Conservation (phyloP, 1,140 invertebrate species). For the Aphidius ervi region DNA sequence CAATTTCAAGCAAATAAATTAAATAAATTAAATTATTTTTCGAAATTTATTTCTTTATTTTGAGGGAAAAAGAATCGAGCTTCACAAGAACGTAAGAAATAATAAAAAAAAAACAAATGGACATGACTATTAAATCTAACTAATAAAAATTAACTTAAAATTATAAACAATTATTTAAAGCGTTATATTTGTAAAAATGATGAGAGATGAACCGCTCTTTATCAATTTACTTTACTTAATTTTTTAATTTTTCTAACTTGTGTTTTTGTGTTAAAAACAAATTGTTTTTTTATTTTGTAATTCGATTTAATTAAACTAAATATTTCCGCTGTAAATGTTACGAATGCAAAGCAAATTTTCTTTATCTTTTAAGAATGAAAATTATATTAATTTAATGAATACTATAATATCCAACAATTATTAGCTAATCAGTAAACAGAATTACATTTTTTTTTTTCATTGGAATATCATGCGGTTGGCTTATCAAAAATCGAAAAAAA, state of each 20-base stretch:
- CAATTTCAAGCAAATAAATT: too few relatives aligned
- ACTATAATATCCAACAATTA: neutral
- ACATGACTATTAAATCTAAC: neutral
- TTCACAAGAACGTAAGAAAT: neutral
- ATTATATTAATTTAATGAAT: too few relatives aligned
- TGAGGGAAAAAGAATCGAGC: neutral
- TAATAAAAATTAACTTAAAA: constrained; percentile 7
- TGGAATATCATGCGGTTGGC: neutral
- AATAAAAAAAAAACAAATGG: too few relatives aligned
- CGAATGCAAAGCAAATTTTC: too few relatives aligned
- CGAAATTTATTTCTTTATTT: neutral
- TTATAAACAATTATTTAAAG: constrained; percentile 8
- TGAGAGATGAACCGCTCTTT: constrained; percentile 21
- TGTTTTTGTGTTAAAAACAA: constrained; percentile 6
- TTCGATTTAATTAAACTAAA: neutral
- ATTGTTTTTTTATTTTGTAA: neutral
- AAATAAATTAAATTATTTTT: too few relatives aligned
- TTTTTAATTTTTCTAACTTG: neutral
- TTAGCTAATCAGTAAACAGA: too few relatives aligned
- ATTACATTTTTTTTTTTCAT: too few relatives aligned
- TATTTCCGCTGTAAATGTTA: too few relatives aligned
- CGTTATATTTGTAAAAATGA: constrained; percentile 22
- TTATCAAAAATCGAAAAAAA: constrained; percentile 2
- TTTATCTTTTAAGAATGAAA: too few relatives aligned
- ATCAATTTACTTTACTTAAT: constrained; percentile 2